phyloP scores from a whole-genome alignment of 2,888 invertebrate species.

The Cistogaster globosa region DNA sequence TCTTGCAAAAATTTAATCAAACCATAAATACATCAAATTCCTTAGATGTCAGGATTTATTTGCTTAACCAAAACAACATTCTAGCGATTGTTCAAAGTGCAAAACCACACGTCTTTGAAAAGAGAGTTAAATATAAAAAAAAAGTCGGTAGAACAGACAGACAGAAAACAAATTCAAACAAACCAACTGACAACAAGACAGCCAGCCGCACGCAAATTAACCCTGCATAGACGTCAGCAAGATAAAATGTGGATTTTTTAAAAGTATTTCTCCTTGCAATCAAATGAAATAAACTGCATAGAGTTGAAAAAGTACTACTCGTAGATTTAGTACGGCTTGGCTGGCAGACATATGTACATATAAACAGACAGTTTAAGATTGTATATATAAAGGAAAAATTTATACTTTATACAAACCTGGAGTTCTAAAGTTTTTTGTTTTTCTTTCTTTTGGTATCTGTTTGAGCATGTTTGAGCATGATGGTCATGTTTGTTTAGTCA shows the following conservation, averaged over 20 bases:
- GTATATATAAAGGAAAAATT: constrained; percentile 44
- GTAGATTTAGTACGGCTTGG: not conserved
- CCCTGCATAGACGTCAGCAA: constrained; percentile 53
- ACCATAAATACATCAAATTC: constrained; percentile 73
- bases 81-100: constrained; percentile 44
- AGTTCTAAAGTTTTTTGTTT: constrained; percentile 19
- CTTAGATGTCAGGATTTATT: constrained; percentile 76
- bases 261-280: constrained; percentile 10
- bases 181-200: constrained; percentile 61
- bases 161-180: constrained; percentile 49
- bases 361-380: constrained; percentile 48
- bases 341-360: constrained; percentile 5
- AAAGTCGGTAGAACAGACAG: constrained; percentile 16
- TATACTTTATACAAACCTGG: constrained; percentile 12
- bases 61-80: constrained; percentile 32
- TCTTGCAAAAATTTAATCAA: constrained; percentile 82
- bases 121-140: constrained; percentile 37
- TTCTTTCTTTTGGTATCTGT: too few relatives aligned
- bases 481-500: constrained; percentile 69
- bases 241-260: constrained; percentile 68
- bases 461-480: constrained; percentile 41
- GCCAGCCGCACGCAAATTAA: constrained; percentile 61
- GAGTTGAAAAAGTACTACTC: constrained; percentile 35
- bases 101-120: constrained; percentile 56
- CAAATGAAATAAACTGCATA: constrained; percentile 8